Percentiles rank a stretch among this genome's conserved stretches.
Evolutionary conservation across 2,113 vertebrate species (phyloP).

Genomic region (Periophthalmus modestus): DNA sequence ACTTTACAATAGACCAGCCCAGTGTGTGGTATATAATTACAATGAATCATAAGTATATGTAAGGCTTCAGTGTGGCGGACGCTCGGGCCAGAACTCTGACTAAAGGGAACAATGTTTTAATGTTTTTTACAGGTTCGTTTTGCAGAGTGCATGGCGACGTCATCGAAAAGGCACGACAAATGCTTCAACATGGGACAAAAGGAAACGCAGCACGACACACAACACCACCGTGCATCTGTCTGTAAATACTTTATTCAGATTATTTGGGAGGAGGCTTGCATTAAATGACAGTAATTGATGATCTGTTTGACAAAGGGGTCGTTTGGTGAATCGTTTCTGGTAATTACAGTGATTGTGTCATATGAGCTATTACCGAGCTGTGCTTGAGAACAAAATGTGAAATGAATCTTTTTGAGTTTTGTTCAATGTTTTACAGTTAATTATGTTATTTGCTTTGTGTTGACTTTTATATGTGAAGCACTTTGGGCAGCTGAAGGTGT

Average conservation of each 20-base stretch:
- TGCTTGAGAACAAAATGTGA: neutral
- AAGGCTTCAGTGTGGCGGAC: slow-evolving; percentile 11
- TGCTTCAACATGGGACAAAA: slow-evolving; percentile 32
- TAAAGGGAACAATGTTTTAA: slow-evolving; percentile 29
- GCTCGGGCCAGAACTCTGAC: slow-evolving; percentile 28
- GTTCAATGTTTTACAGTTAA: neutral
- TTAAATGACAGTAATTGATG: neutral
- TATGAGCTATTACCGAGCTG: too few species aligned
- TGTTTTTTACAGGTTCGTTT: slow-evolving; percentile 24
- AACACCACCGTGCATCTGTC: neutral
- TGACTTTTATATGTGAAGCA: too few species aligned
- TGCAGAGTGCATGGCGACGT: slow-evolving; percentile 25
- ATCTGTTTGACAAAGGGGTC: neutral
- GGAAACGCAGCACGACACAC: slow-evolving; percentile 10
- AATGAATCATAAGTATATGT: slow-evolving; percentile 11
- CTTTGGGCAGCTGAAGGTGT: too few species aligned
- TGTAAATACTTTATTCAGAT: neutral
- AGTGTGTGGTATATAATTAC: slow-evolving; percentile 20
- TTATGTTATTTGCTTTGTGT: too few species aligned
- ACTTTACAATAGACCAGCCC: slow-evolving; percentile 12
- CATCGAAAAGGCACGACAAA: slow-evolving; percentile 31
- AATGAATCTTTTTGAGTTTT: neutral
- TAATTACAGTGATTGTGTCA: slow-evolving; percentile 3
- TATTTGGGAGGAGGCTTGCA: slow-evolving; percentile 11
- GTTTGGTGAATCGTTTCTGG: neutral